Evolutionary conservation across 2,113 vertebrate genomes (phyloP), one percentile per base, ranked within the genome.

Genomic region (Silurus asotus): DNA sequence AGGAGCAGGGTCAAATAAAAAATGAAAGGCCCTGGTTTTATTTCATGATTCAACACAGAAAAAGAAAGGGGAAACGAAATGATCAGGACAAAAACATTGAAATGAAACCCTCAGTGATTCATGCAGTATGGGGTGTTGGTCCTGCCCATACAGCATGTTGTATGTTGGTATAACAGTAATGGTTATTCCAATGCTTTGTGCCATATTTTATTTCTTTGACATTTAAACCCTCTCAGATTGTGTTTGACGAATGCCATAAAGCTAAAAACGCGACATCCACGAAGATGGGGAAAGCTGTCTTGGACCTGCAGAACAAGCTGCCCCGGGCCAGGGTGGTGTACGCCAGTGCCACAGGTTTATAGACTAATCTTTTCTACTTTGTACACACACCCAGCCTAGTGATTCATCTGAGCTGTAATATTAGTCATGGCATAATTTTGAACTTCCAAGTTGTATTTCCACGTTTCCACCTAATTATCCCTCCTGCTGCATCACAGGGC

Each of bases 241-340:
- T 99, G 89, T 99, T 99, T 86, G 98, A 99, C 1, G 98, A 99
- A 95, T 99, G 98, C 94, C 98, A 99, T 95, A 99, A 99, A 95
- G 98, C 98, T 93, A 99, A 99, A 94, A 99, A 99, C 0, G 98
- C 98, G 89, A 97, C 96, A 59, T 98, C 97, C 76, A 99, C 98
- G 76, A 99, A 99, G 93, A 99, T 99, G 96, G 98, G 98, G 92
- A 98, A 97, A 93, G 98, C 98, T 0, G 98, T 99, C 90, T 94
- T 99, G 90, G 97, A 98, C 91, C 96, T 99, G 70, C 98, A 99
- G 94, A 97, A 93, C 95, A 97, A 98, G 84, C 94, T 99, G 93
- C 98, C 97, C 23, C 92, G 90, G 88, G 97, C 98, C 62, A 96
- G 98, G 88, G 98, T 99, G 77, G 97, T 99, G 70, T 99, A 99